Conservation (phyloP, 2,797 vertebrate genomes). For the Arremon brunneinucha region DNA sequence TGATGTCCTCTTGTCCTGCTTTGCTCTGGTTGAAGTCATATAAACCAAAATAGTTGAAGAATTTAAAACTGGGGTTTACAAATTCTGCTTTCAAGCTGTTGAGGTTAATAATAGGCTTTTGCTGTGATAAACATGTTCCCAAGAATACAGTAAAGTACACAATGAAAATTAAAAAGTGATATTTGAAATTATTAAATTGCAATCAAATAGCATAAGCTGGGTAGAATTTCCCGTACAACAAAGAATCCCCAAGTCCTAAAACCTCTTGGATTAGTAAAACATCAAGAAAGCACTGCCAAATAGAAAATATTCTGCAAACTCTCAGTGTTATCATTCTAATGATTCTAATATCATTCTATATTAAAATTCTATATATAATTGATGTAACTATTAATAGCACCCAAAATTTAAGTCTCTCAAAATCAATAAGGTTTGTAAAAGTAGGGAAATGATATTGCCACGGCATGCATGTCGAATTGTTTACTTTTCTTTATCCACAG, state of each 20-base stretch:
- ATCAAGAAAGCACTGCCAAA: conserved; percentile 2
- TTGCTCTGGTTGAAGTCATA: conserved; percentile 4
- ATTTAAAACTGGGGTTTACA: neutral
- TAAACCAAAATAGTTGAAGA: neutral
- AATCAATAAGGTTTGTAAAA: conserved; percentile 53
- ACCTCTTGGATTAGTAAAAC: neutral
- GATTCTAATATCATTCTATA: neutral
- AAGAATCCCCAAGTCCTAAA: neutral
- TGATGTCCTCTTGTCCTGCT: neutral
- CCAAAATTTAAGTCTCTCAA: conserved; percentile 42
- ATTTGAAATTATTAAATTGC: neutral
- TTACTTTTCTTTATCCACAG: conserved; percentile 73
- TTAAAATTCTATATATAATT: conserved; percentile 21
- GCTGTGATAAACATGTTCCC: neutral
- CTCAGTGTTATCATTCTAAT: neutral
- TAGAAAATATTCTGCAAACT: neutral
- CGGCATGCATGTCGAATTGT: conserved; percentile 56
- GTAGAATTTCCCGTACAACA: neutral
- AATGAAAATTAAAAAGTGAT: neutral
- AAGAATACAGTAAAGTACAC: neutral
- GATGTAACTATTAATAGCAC: conserved; percentile 11
- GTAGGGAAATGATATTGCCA: conserved; percentile 58
- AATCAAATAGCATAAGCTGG: neutral
- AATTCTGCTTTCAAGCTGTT: neutral
- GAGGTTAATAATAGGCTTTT: neutral